These are phyloP conservation scores for Terebella lapidaria DNA, from an alignment of 2,888 invertebrate genomes.

Conservation along the genomic window DNA sequence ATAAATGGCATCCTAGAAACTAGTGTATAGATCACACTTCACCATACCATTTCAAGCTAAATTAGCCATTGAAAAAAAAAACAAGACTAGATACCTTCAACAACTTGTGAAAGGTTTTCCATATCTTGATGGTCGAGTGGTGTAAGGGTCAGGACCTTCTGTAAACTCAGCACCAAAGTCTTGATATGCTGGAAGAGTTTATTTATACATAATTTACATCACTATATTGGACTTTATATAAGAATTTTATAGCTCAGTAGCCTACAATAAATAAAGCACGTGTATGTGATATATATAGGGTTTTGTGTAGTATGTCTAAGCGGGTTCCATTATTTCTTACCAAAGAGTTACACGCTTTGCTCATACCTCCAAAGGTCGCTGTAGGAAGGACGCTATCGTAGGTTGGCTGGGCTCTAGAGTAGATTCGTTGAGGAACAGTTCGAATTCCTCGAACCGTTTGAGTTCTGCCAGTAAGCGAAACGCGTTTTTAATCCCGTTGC, in stretches of 20 bases:
- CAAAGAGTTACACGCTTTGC: too few species aligned
- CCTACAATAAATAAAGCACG: too few species aligned
- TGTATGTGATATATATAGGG: too few species aligned
- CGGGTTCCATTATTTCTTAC: too few species aligned
- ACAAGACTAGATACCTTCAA: not conserved
- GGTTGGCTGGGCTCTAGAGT: slow-evolving; percentile 2
- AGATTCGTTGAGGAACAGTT: slow-evolving; percentile 16
- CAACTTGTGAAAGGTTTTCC: not conserved
- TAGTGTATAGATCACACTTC: too few species aligned
- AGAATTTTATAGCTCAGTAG: too few species aligned
- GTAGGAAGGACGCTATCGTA: slow-evolving; percentile 16
- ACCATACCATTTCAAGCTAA: too few species aligned
- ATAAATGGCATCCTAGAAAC: too few species aligned
- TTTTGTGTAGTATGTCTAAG: too few species aligned
- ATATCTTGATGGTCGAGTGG: slow-evolving; percentile 2
- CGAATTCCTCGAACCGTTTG: slow-evolving; percentile 14
- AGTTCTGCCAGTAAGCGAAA: slow-evolving; percentile 16
- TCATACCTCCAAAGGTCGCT: slow-evolving; percentile 17
- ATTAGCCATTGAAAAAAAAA: too few species aligned
- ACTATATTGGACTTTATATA: too few species aligned
- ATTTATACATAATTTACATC: not conserved
- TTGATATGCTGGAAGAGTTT: not conserved
- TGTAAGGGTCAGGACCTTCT: not conserved
- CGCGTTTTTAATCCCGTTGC: slow-evolving; percentile 38
- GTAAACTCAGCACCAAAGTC: not conserved